Evolutionary conservation across 2,113 vertebrate genomes (phyloP).

Genomic region (Pipra filicauda): DNA sequence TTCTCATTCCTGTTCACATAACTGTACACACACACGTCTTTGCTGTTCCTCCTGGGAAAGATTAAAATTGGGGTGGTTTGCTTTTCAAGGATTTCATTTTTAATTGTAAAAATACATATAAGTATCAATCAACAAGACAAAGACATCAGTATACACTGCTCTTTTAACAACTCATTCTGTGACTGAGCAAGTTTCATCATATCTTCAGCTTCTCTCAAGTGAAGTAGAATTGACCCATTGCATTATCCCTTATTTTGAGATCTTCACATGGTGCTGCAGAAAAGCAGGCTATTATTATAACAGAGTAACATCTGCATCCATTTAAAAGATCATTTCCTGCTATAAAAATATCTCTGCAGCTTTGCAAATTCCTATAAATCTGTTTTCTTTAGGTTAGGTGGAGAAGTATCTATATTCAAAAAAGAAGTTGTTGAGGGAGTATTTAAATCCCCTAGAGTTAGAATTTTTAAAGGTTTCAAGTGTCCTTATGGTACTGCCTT

Average conservation of each 20-base stretch:
- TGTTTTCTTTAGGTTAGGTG: conserved; percentile 24
- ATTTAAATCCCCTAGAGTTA: background rate
- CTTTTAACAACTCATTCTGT: background rate
- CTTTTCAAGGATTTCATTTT: background rate
- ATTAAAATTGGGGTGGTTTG: background rate
- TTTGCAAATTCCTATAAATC: conserved; percentile 55
- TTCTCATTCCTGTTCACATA: background rate
- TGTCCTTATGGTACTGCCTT: background rate
- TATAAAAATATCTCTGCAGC: conserved; percentile 49
- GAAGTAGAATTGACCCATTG: background rate
- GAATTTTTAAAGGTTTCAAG: background rate
- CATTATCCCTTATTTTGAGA: conserved; percentile 14
- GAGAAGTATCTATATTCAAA: conserved; percentile 10
- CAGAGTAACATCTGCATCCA: conserved; percentile 53
- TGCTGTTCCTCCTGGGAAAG: background rate
- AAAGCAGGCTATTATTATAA: conserved; percentile 14
- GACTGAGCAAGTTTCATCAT: background rate
- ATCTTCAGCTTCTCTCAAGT: background rate
- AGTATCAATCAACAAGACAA: background rate
- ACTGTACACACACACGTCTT: background rate
- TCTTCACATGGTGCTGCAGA: background rate
- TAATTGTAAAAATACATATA: background rate
- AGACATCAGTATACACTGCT: background rate
- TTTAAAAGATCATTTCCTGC: conserved; percentile 69
- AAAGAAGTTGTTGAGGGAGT: background rate